Percentiles rank a stretch among this genome's conserved stretches.
Evolutionary conservation across 2,113 vertebrate species (phyloP).

Genomic region (Camelus bactrianus): DNA sequence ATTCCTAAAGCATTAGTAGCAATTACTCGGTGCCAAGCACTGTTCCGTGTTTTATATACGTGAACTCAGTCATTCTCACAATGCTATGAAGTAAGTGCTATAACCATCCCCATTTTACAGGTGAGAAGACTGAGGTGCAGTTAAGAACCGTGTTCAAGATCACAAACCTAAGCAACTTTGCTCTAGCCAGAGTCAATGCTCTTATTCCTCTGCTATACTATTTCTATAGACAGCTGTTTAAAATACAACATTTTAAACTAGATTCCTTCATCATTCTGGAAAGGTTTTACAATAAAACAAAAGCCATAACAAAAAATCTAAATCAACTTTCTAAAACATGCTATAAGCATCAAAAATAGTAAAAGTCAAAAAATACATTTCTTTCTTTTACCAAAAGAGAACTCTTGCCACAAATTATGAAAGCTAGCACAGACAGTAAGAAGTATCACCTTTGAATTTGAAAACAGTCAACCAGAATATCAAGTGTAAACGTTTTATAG

Average conservation of each 20-base stretch:
- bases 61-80: background rate
- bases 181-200: background rate
- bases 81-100: background rate
- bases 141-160: background rate
- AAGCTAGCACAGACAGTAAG: background rate
- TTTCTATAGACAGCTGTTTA: background rate
- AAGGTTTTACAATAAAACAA: background rate
- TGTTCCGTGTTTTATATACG: background rate
- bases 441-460: background rate
- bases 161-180: background rate
- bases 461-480: background rate
- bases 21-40: background rate
- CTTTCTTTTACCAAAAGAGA: background rate
- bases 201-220: background rate
- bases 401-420: background rate
- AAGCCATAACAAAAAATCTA: background rate
- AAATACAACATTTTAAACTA: background rate
- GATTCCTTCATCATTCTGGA: background rate
- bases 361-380: background rate
- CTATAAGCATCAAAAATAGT: background rate
- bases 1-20: background rate
- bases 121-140: background rate
- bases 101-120: background rate
- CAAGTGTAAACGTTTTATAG: background rate
- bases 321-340: slow-evolving; percentile 16